Percentiles rank a stretch among this genome's conserved stretches.
Evolutionary conservation across 2,888 invertebrate genomes (phyloP).

Genomic region (Uloborus plumipes): DNA sequence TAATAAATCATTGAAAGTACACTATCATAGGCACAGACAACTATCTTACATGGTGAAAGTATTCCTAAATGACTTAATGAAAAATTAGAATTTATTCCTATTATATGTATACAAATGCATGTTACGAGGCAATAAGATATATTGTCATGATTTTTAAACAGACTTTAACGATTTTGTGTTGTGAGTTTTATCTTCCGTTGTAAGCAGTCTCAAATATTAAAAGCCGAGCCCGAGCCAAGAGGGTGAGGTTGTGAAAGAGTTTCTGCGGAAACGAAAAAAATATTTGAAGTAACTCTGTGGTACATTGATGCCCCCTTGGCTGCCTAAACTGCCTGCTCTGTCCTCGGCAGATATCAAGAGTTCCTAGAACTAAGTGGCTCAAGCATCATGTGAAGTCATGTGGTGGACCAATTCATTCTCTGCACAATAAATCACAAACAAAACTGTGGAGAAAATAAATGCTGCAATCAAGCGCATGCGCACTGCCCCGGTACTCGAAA

Average conservation of each 20-base stretch:
- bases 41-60: conserved; percentile 43
- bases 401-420: conserved; percentile 60
- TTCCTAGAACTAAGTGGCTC: conserved; percentile 64
- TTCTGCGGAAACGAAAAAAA: conserved; percentile 46
- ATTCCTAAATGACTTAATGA: conserved; percentile 35
- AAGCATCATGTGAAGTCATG: conserved; percentile 39
- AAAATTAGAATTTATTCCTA: conserved; percentile 46
- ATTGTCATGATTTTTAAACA: conserved; percentile 46
- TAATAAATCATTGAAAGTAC: conserved; percentile 23
- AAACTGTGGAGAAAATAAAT: conserved; percentile 24
- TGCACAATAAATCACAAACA: conserved; percentile 36
- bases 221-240: conserved; percentile 62
- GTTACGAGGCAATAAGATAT: conserved; percentile 32
- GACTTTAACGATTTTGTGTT: not conserved
- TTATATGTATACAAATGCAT: conserved; percentile 23
- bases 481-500: conserved; percentile 30
- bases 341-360: conserved; percentile 63
- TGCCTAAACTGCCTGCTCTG: conserved; percentile 61
- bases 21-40: conserved; percentile 1
- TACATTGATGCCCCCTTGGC: conserved; percentile 44
- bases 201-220: conserved; percentile 5
- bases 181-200: conserved; percentile 31
- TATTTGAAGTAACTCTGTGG: conserved; percentile 23
- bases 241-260: conserved; percentile 50
- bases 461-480: conserved; percentile 39